Evolutionary conservation across 2,113 vertebrate genomes (phyloP).

Genomic region (Tachysurus vachellii): DNA sequence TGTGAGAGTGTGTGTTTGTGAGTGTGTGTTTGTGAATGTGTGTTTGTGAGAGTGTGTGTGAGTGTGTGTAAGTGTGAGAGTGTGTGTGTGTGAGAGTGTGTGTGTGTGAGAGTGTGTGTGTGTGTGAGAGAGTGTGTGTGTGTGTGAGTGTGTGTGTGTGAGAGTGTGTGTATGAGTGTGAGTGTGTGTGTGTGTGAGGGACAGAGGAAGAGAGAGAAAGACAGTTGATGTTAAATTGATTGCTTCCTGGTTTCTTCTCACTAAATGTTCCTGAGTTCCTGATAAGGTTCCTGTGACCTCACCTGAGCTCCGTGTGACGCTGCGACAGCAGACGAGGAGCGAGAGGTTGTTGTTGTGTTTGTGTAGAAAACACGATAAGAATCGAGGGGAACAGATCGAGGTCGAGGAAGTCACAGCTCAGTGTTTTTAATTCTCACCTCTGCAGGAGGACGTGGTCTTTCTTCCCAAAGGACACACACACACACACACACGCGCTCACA

Average conservation of each 20-base stretch:
- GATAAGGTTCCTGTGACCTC: not conserved
- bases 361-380: not conserved
- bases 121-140: too few relatives aligned
- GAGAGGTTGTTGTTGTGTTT: not conserved
- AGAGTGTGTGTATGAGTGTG: too few relatives aligned
- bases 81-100: too few relatives aligned
- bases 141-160: too few relatives aligned
- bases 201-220: not conserved
- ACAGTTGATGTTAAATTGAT: not conserved
- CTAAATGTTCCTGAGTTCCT: not conserved
- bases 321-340: not conserved
- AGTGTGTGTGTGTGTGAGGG: too few relatives aligned
- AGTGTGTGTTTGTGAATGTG: too few relatives aligned
- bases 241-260: not conserved
- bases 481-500: not conserved
- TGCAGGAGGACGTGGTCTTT: not conserved
- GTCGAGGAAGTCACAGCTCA: not conserved
- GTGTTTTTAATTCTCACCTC: not conserved
- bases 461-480: not conserved
- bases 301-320: not conserved
- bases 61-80: not conserved
- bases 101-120: too few relatives aligned
- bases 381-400: not conserved
- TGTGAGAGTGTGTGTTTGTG: not conserved
- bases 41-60: not conserved